Evolutionary conservation across 2,888 invertebrate species (phyloP), one percentile per base, ranked within the genome.

Genomic region (Machimus rusticus): DNA sequence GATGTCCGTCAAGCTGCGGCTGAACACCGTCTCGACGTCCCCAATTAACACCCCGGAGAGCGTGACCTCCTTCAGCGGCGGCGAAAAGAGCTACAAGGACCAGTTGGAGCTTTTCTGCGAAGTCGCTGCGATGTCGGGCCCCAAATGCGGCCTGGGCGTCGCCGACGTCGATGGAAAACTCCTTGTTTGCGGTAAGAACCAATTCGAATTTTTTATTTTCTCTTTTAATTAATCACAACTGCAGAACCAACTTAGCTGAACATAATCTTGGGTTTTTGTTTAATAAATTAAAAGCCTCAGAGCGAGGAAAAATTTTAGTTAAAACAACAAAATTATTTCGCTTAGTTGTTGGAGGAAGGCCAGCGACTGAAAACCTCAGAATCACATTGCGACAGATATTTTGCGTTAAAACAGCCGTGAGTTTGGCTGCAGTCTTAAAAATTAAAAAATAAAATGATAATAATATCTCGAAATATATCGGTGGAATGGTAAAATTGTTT

Each of bases 141-240:
- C 95, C 76, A 94, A 97, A 89, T 96, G 97, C 93, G 96, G 96
- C 84, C 95, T 95, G 87, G 97, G 97, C 87, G 95, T 96, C 88
- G 96, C 95, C 66, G 95, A 95, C 91, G 93, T 96, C 87, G 94
- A 95, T 89, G 95, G 95, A 77, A 95, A 95, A 82, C 94, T 98
- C 78, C 93, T 97, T 89, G 97, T 96, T 88, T 96, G 96, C 93
- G 97, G 89, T 89, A 86, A 87, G 89, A 16, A 12, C 12, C 5
- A 6, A 51, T 51, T 34, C 34, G 6, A n/a, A 16, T n/a, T 46
- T 46, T 46, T 46, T 14, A 14, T 46, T 46, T 55, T 19, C n/a
- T 55, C 16, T 55, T 19, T 55, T n/a, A 55, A 5, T 6, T n/a
- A 16, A 34, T 34, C 34, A 34, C 3, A 34, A 34, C 2, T 31